phyloP scores from a whole-genome alignment of 1,140 invertebrate species.

The Solenopsis invicta region DNA sequence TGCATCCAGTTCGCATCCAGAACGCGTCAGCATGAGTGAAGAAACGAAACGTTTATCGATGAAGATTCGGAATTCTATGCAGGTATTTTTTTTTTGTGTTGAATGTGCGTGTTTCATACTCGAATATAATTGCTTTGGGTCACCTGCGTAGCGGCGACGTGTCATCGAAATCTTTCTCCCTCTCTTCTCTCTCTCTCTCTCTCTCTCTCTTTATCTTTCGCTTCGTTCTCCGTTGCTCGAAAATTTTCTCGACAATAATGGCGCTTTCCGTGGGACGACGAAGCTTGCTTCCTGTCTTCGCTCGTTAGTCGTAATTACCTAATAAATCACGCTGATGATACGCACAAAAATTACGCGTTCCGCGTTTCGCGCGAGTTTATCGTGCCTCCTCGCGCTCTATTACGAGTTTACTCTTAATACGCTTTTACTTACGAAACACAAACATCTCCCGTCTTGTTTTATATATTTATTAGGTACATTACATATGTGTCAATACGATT shows the following conservation, averaged over 20 bases:
- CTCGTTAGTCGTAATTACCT: slow-evolving; percentile 71
- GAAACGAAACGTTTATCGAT: slow-evolving; percentile 71
- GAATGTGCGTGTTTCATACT: slow-evolving; percentile 81
- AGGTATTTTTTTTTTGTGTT: slow-evolving; percentile 65
- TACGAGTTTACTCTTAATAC: slow-evolving; percentile 67
- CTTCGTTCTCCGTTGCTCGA: slow-evolving; percentile 38
- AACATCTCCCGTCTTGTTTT: slow-evolving; percentile 72
- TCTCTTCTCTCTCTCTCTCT: not conserved
- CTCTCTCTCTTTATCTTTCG: not conserved
- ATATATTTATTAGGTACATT: slow-evolving; percentile 79
- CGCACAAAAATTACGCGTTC: slow-evolving; percentile 70
- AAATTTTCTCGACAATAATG: slow-evolving; percentile 75
- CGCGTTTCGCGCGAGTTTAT: slow-evolving; percentile 47
- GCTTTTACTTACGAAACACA: slow-evolving; percentile 79
- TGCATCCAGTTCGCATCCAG: slow-evolving; percentile 38
- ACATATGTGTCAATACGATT: slow-evolving; percentile 79
- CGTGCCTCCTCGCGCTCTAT: slow-evolving; percentile 25
- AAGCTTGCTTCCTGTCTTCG: slow-evolving; percentile 66
- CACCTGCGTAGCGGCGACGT: slow-evolving; percentile 60
- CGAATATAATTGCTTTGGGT: slow-evolving; percentile 74
- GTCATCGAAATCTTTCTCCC: slow-evolving; percentile 29
- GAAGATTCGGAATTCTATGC: slow-evolving; percentile 61
- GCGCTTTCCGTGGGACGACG: slow-evolving; percentile 70
- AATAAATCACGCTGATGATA: slow-evolving; percentile 77
- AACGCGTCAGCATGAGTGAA: slow-evolving; percentile 65